phyloP scores from a whole-genome alignment of 2,797 vertebrate species.

The Phoebastria nigripes region DNA sequence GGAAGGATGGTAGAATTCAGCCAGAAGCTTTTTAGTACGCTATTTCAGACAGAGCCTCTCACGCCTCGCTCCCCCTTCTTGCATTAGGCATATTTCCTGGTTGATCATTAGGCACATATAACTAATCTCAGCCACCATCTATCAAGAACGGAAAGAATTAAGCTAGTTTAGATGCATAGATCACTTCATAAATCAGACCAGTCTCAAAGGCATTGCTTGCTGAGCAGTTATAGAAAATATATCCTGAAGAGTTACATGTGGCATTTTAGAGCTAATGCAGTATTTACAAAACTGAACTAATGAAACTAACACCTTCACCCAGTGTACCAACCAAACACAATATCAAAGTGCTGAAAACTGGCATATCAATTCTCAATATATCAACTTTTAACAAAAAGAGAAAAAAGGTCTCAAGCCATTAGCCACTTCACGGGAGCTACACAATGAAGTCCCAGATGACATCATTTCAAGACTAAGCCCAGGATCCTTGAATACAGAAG shows the following conservation, averaged over 20 bases:
- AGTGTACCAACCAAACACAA: neutral
- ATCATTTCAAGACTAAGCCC: neutral
- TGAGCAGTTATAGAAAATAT: neutral
- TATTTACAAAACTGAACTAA: neutral
- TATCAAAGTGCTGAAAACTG: neutral
- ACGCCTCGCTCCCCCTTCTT: neutral
- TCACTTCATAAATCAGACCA: slow-evolving; percentile 25
- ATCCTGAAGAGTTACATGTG: neutral
- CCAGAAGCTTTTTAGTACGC: neutral
- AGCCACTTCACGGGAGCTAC: neutral
- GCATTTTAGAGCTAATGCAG: neutral
- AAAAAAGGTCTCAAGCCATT: neutral
- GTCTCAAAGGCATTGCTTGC: neutral
- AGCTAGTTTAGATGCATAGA: slow-evolving; percentile 17
- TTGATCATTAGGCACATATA: slow-evolving; percentile 22
- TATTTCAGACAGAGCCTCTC: neutral
- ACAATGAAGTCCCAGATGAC: neutral
- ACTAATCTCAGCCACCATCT: slow-evolving; percentile 40
- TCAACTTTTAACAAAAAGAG: neutral
- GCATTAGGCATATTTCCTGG: slow-evolving; percentile 42
- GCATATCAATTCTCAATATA: neutral
- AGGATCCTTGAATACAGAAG: neutral
- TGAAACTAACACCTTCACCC: neutral
- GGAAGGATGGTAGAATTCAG: slow-evolving; percentile 17
- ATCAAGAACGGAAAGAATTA: slow-evolving; percentile 32